Percentiles rank a stretch among this genome's conserved stretches.
Evolutionary conservation across 2,888 invertebrate species (phyloP).

Genomic region (Hydroisotoma schaefferi): DNA sequence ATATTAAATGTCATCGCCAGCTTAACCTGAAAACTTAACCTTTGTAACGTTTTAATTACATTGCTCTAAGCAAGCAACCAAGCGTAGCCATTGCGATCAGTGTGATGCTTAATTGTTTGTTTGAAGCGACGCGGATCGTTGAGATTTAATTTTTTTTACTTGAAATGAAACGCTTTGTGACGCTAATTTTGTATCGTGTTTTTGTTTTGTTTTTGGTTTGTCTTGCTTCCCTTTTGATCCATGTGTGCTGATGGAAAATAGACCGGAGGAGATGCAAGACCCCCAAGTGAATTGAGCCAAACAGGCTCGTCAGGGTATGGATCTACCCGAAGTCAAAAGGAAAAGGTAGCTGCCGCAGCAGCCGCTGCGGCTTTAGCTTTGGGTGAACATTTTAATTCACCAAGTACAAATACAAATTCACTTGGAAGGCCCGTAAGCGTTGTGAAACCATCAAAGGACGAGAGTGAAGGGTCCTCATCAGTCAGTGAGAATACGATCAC

Average conservation of each 20-base stretch:
- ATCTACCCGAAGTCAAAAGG: conserved; percentile 54
- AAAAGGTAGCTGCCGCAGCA: conserved; percentile 32
- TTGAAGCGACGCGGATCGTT: neutral
- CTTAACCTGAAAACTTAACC: too few species aligned
- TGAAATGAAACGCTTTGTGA: conserved; percentile 10
- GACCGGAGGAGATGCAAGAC: conserved; percentile 49
- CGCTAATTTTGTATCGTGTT: conserved; percentile 31
- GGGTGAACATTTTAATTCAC: conserved; percentile 8
- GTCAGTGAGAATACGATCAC: neutral
- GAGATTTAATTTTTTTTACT: neutral
- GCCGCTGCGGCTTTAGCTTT: conserved; percentile 1
- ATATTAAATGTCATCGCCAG: too few species aligned
- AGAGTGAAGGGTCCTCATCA: neutral
- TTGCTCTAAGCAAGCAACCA: too few species aligned
- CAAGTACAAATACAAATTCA: conserved; percentile 15
- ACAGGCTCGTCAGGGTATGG: conserved; percentile 57
- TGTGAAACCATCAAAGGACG: conserved; percentile 46
- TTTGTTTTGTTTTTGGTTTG: conserved; percentile 31
- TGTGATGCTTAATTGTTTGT: neutral
- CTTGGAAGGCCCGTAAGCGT: conserved; percentile 43
- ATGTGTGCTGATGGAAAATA: conserved; percentile 11
- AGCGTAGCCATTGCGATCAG: too few species aligned
- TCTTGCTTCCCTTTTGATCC: conserved; percentile 15
- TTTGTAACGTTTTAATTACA: too few species aligned
- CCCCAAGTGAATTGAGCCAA: conserved; percentile 53